Evolutionary conservation across 2,888 invertebrate genomes (phyloP), one percentile per base, ranked within the genome.

Genomic region (Danaus chrysippus): DNA sequence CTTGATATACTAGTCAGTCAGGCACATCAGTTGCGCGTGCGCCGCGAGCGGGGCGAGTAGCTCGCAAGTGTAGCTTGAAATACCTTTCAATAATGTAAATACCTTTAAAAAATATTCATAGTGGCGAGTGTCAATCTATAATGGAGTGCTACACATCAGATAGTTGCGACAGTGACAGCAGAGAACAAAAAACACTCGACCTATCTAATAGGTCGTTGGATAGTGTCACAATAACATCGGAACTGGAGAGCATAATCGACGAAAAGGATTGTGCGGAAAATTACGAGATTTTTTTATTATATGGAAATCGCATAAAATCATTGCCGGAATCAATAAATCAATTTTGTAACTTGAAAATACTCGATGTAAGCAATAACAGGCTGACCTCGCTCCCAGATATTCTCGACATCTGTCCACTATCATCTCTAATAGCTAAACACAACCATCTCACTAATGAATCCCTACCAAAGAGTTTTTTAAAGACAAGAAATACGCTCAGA

Each of bases 311-410:
- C 52, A 89, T 99, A 68, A 92, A 92, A 62, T 86, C 87, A 5
- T 80, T 97, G 59, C 99, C 93, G 66, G 84, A 83, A 15, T 93
- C 94, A 59, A 92, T 93, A 68, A 83, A 88, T 67, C 92, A 91
- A 77, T 96, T 96, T 82, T 84, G 81, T 67, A 96, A 96, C 83
- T 89, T 98, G 67, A 94, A 94, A 77, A 93, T 94, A 63, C 87
- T 99, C 74, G 98, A 98, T 82, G 88, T 98, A 42, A 98, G 98
- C 79, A 95, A 95, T 76, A 99, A 98, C 83, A 94, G 94, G 57
- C 87, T 99, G 64, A 94, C 93, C 10, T 84, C 89, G 65, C 85
- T 99, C 56, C 96, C 97, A 11, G 95, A 97, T 71, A 93, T 96
- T 65, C 92, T 99, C 59, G 92, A 93, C 63, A 90, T 93, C 70